Evolutionary conservation across 2,888 invertebrate genomes (phyloP), one percentile per base, ranked within the genome.

Genomic region (Nemoura dubitans): DNA sequence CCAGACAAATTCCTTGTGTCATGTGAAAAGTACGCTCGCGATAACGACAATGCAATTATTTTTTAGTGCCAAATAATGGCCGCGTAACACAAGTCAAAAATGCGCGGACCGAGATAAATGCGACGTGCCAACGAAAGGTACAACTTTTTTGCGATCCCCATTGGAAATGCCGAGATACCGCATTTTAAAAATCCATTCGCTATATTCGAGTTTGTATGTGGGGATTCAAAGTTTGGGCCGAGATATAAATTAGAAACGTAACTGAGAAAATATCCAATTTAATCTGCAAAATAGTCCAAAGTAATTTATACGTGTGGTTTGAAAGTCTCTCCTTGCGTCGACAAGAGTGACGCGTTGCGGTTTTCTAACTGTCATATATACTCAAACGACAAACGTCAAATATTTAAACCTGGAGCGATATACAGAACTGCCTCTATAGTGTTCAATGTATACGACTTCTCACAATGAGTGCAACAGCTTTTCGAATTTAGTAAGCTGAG

Each of bases 1-100:
- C 81, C 81, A 81, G 81, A 81, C 81, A 81, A 81, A 81, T 81
- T 81, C 81, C 81, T n/a, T 28, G 28, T 28, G 28, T 27, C 28
- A 28, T 78, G 78, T 26, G 78, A 28, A 78, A 78, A 78, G 28
- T 27, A n/a, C 28, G 78, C 78, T 27, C 78, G n/a, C n/a, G 78
- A 78, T 78, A 78, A 78, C 28, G 28, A 78, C 78, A 78, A 78
- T 78, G 26, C 26, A 78, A 78, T 78, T 78, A 78, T 78, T 78
- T 78, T 78, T 78, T 78, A 14, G 26, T 78, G 26, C 25, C 78
- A 27, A 78, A 78, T 28, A 78, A 26, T 27, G 78, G 59, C 59
- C 14, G 59, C 59, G 59, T 59, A 59, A 59, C 59, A 59, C 59
- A 59, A 59, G 59, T 59, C 16, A 59, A 59, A 59, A 59, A 59